These are phyloP conservation scores for Carassius carassius DNA, from an alignment of 2,113 vertebrate genomes.

Conservation along the genomic window DNA sequence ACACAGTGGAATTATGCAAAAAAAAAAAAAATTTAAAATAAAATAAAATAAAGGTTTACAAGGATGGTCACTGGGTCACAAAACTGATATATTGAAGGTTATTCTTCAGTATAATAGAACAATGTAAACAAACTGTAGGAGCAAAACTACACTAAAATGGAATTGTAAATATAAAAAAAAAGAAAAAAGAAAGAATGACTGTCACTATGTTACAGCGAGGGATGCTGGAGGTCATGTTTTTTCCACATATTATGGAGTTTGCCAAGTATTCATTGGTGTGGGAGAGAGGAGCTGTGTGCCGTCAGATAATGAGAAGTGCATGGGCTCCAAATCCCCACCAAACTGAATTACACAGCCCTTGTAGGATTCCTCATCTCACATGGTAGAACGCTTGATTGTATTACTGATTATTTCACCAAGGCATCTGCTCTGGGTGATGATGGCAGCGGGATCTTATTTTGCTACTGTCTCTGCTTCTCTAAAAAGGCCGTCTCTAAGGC, in stretches of 20 bases:
- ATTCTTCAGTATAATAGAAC: too few species aligned
- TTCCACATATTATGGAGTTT: background rate
- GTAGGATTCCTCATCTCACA: slow-evolving; percentile 41
- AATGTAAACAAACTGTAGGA: background rate
- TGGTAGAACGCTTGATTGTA: slow-evolving; percentile 27
- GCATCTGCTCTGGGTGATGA: slow-evolving; percentile 33
- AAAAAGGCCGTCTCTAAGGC: slow-evolving; percentile 19
- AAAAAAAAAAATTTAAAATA: background rate
- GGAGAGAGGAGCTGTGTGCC: background rate
- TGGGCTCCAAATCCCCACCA: slow-evolving; percentile 31
- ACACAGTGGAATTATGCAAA: background rate
- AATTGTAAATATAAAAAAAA: background rate
- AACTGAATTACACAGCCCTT: slow-evolving; percentile 31
- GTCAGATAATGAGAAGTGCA: slow-evolving; percentile 38
- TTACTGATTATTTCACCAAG: slow-evolving; percentile 31
- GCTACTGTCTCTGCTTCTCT: slow-evolving; percentile 35
- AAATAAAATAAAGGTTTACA: too few species aligned
- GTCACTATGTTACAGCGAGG: background rate
- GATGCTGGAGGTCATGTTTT: background rate
- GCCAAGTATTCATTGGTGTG: slow-evolving; percentile 11
- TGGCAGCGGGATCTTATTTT: slow-evolving; percentile 26
- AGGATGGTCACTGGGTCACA: too few species aligned
- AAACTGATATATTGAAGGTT: too few species aligned
- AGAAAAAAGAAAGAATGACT: too few species aligned
- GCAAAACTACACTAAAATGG: background rate